These are phyloP conservation scores for Sebastes wilsoni DNA, from an alignment of 2,797 vertebrate genomes.

Conservation along the genomic window DNA sequence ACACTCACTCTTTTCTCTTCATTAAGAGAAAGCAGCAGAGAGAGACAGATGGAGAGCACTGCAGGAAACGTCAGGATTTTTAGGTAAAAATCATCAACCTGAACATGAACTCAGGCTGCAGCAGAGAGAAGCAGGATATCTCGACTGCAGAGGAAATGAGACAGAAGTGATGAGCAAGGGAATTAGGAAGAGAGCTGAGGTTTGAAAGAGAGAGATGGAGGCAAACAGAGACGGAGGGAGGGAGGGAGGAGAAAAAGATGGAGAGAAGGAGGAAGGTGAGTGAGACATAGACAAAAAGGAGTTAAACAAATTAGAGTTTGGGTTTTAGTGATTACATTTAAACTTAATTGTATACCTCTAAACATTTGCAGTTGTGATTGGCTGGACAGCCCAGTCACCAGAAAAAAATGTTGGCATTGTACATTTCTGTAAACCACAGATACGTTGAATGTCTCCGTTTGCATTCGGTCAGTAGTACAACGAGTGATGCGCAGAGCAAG, in stretches of 20 bases:
- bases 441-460: too few species aligned
- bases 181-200: neutral
- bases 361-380: neutral
- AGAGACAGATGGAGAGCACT: conserved; percentile 51
- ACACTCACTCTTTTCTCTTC: neutral
- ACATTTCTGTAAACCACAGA: neutral
- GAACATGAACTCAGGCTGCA: conserved; percentile 42
- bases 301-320: neutral
- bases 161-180: conserved; percentile 35
- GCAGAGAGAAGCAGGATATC: conserved; percentile 27
- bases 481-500: neutral
- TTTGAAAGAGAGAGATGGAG: neutral
- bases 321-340: neutral
- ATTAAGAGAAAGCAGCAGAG: conserved; percentile 4
- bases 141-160: conserved; percentile 34
- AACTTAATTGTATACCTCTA: neutral
- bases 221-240: neutral
- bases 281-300: neutral
- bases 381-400: neutral
- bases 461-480: neutral
- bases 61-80: conserved; percentile 43
- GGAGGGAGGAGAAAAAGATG: neutral
- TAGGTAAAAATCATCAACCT: conserved; percentile 57
- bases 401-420: neutral
- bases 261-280: neutral